Conservation (phyloP, 2,888 invertebrate genomes). For the Blastobasis lacticolella region DNA sequence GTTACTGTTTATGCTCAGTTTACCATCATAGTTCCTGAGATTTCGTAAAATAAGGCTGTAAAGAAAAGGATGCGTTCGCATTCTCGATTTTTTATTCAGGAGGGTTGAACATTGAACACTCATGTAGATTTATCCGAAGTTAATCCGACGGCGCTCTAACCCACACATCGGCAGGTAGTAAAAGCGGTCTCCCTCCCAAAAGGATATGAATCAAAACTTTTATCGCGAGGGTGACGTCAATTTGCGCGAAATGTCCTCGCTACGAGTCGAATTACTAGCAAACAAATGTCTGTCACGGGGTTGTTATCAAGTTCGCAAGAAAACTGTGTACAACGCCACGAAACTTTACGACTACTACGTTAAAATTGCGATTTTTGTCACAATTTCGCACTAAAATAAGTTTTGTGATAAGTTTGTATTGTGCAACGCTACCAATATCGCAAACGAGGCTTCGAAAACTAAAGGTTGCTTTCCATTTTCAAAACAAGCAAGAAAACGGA, state of each 20-base stretch:
- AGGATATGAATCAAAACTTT: constrained; percentile 56
- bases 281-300: constrained; percentile 52
- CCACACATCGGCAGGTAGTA: background rate
- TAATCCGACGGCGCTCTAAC: background rate
- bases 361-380: constrained; percentile 9
- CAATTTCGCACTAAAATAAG: background rate
- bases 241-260: constrained; percentile 50
- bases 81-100: no score
- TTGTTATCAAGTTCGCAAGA: constrained; percentile 52
- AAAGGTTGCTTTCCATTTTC: no score
- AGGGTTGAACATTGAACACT: no score
- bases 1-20: no score
- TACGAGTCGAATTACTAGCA: constrained; percentile 53
- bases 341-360: constrained; percentile 26
- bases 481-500: no score
- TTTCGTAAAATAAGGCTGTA: background rate
- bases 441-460: no score
- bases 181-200: constrained; percentile 16
- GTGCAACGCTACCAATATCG: background rate
- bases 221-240: constrained; percentile 53
- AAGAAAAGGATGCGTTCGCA: no score
- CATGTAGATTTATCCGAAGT: background rate
- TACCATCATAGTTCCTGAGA: constrained; percentile 1
- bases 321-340: constrained; percentile 31
- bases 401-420: no score